Percentiles rank a stretch among this genome's conserved stretches.
These are phyloP conservation scores for Halcyon senegalensis DNA, from an alignment of 2,113 vertebrate species.

Conservation along the genomic window DNA sequence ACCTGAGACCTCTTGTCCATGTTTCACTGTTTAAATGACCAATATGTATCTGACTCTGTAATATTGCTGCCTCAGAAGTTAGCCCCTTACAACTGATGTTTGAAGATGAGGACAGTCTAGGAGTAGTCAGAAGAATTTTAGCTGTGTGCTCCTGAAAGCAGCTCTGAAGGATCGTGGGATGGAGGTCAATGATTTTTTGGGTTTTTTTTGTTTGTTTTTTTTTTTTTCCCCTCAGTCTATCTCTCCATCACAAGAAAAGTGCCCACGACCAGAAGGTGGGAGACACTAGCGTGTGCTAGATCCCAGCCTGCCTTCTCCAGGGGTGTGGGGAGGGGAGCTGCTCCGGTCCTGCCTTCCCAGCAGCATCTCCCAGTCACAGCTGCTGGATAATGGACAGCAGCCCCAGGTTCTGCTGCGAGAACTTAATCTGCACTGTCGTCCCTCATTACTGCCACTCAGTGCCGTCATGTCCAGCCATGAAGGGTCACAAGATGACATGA, in stretches of 20 bases:
- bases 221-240: too few relatives aligned
- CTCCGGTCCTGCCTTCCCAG: not conserved
- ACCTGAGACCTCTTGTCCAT: not conserved
- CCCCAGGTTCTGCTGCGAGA: not conserved
- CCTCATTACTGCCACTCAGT: conserved; percentile 28
- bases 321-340: not conserved
- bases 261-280: not conserved
- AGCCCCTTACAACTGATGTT: not conserved
- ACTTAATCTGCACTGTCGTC: conserved; percentile 17
- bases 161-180: not conserved
- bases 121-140: not conserved
- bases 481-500: conserved; percentile 47
- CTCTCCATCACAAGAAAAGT: not conserved
- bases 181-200: not conserved
- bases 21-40: not conserved
- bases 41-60: not conserved
- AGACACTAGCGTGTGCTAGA: not conserved
- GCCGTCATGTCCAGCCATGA: conserved; percentile 50
- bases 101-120: not conserved
- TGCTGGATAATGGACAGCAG: not conserved
- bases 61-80: not conserved
- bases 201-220: too few relatives aligned
- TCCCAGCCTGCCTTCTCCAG: not conserved
- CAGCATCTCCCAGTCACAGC: not conserved
- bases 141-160: not conserved